Percentiles rank a stretch among this genome's conserved stretches.
Evolutionary conservation across 1,140 invertebrate species (phyloP).

Genomic region (Pseudoatta argentina): DNA sequence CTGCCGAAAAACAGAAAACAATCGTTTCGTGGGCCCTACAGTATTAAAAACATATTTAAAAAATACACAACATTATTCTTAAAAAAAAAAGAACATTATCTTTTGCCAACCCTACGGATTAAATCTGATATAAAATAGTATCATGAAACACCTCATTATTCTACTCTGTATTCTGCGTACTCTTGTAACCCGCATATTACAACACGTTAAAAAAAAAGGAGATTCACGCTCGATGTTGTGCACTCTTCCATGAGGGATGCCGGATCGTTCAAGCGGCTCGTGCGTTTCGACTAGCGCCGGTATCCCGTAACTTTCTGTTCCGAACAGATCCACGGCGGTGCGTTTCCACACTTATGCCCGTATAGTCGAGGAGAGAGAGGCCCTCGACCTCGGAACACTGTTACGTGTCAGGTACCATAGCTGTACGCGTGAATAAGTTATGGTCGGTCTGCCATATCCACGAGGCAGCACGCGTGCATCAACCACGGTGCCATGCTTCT

Average conservation of each 20-base stretch:
- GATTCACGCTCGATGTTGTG: constrained; percentile 26
- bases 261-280: constrained; percentile 28
- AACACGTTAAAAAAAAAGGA: constrained; percentile 38
- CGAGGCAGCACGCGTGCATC: constrained; percentile 76
- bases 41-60: too few species aligned
- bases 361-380: constrained; percentile 56
- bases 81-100: too few species aligned
- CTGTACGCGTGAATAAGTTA: constrained; percentile 77
- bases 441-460: constrained; percentile 74
- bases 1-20: too few species aligned
- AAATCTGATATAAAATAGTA: neutral
- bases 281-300: constrained; percentile 52
- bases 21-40: too few species aligned
- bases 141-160: neutral
- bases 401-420: constrained; percentile 78
- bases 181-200: constrained; percentile 33
- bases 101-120: too few species aligned
- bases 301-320: constrained; percentile 57
- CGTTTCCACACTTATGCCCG: constrained; percentile 68
- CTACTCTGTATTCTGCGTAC: neutral
- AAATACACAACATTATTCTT: too few species aligned
- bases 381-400: constrained; percentile 75
- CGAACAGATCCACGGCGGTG: constrained; percentile 49
- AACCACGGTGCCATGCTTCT: constrained; percentile 61
- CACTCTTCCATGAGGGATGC: constrained; percentile 16